These are phyloP conservation scores for Peromyscus melanophrys DNA, from an alignment of 2,797 vertebrate species.

Conservation along the genomic window DNA sequence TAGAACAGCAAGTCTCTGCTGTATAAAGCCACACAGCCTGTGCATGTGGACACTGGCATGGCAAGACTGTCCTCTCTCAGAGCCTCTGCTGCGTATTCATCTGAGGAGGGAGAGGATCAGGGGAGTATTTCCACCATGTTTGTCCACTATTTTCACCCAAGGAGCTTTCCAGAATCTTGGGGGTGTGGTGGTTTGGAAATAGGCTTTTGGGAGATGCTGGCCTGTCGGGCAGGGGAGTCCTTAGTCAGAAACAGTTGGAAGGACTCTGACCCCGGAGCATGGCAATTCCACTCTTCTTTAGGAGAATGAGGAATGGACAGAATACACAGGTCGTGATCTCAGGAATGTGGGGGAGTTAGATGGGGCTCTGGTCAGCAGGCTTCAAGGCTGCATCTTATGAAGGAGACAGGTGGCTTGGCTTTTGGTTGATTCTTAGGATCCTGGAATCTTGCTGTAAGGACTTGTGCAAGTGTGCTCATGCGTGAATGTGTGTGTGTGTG, in stretches of 20 bases:
- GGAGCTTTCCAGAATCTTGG: constrained; percentile 23
- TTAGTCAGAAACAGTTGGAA: neutral
- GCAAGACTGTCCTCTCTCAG: neutral
- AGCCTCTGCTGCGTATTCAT: neutral
- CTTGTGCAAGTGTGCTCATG: neutral
- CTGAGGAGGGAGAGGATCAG: neutral
- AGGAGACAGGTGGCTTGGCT: neutral
- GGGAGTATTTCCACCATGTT: neutral
- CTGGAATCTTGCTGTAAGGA: neutral
- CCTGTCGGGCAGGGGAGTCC: neutral
- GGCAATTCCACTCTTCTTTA: neutral
- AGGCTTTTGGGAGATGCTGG: neutral
- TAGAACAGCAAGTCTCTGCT: neutral
- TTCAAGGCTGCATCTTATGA: neutral
- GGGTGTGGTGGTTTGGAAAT: neutral
- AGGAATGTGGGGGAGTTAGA: neutral
- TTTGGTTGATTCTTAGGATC: neutral
- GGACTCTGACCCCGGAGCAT: neutral
- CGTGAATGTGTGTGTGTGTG: neutral
- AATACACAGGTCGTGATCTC: neutral
- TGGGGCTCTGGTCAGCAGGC: neutral
- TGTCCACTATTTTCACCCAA: neutral
- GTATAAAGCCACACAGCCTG: neutral
- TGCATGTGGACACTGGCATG: neutral
- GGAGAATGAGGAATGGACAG: neutral